Base-by-base conservation (phyloP, 2,113 vertebrate genomes). In the Eulemur macaco region DNA sequence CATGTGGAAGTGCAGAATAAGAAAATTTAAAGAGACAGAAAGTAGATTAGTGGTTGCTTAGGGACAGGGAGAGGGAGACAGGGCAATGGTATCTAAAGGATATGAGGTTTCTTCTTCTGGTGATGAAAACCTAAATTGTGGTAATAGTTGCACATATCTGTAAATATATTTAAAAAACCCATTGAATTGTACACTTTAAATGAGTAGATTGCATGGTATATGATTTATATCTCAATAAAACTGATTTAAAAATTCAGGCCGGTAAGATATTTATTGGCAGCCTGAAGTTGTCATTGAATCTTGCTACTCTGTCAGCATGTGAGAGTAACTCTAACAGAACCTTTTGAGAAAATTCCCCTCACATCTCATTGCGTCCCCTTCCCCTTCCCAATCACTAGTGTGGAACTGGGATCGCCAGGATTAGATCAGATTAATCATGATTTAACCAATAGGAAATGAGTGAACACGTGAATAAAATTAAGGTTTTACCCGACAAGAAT, bases 401-500 rank as follows among this genome's bases (percentile, higher is more conserved):
- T 66, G 63, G 50, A 87, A 78, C 50, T 45, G 15, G 42, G 11
- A 27, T 63, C 50, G n/a, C 23, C 60, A 84, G 45, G 76, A 66
- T 77, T 86, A 66, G 37, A 56, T 77, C 34, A 73, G 42, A 77
- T 84, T 23, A 84, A 58, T 77, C 23, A 58, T 29, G 6, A 29
- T 37, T 89, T 71, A 80, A 34, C 7, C 34, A 23, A 29, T 2
- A n/a, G 66, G n/a, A 66, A 25, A 50, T 37, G 14, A 42, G 20
- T 69, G 42, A 90, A 82, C 82, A 71, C 20, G 64, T 91, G 86
- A 89, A 78, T 71, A 83, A 87, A 83, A 71, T 42, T 42, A 88
- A 74, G 56, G 34, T 20, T 76, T 58, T 86, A 14, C 1, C 17
- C 52, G 47, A 39, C 23, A 89, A 37, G 52, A 68, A 83, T 54